Evolutionary conservation across 2,888 invertebrate genomes (phyloP).

Genomic region (Zygogramma bicolorata): DNA sequence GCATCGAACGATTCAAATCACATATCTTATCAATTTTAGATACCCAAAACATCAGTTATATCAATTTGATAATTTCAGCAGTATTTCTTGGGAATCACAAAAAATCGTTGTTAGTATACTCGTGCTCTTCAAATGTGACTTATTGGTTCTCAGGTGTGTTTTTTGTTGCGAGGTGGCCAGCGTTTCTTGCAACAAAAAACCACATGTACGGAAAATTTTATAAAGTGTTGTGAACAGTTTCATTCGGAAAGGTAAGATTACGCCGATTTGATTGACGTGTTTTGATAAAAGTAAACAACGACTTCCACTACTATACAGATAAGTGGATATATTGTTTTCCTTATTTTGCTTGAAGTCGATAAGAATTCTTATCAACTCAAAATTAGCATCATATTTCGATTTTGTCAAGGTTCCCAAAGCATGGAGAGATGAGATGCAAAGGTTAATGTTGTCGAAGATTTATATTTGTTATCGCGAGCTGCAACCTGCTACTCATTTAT

Average conservation of each 20-base stretch:
- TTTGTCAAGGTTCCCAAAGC: not conserved
- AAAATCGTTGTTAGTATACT: not conserved
- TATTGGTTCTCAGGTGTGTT: not conserved
- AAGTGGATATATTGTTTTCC: not conserved
- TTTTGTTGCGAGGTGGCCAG: conserved; percentile 4
- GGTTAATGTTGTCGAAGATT: not conserved
- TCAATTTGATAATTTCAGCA: not conserved
- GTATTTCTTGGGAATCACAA: conserved; percentile 15
- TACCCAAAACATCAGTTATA: not conserved
- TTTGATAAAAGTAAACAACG: not conserved
- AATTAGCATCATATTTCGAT: not conserved
- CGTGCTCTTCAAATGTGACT: not conserved
- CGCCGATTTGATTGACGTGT: no score
- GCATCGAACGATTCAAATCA: not conserved
- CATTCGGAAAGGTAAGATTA: conserved; percentile 9
- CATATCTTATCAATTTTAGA: conserved; percentile 18
- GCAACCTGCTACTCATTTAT: no score
- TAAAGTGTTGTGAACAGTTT: not conserved
- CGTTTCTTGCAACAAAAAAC: conserved; percentile 11
- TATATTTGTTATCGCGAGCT: no score
- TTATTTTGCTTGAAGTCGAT: not conserved
- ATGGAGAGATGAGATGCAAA: not conserved
- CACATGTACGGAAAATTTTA: not conserved
- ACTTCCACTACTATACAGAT: not conserved
- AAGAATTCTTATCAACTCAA: not conserved